A percentile compares a stretch with the other conserved stretches of the same genome.
phyloP scores from a whole-genome alignment of 2,797 vertebrate genomes.

The Hydrocynus forskahlii region DNA sequence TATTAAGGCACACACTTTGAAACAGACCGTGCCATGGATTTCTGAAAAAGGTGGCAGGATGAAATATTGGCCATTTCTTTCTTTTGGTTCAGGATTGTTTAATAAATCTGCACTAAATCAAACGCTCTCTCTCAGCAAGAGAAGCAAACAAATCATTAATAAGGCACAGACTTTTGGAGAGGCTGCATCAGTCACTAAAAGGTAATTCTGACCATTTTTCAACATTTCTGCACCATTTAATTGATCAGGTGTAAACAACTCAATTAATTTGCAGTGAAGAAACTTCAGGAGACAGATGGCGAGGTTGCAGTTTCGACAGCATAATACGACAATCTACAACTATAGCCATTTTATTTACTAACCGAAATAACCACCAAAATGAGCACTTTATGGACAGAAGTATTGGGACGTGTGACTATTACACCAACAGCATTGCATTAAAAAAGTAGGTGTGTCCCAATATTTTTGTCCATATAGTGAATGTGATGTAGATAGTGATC shows the following conservation, averaged over 20 bases:
- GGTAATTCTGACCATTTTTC: neutral
- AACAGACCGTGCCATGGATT: neutral
- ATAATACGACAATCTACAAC: neutral
- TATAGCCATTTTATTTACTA: too few species aligned
- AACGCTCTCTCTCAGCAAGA: neutral
- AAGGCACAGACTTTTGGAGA: conserved; percentile 17
- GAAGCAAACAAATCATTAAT: conserved; percentile 48
- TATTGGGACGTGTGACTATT: too few species aligned
- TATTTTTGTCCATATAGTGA: too few species aligned
- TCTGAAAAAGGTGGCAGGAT: conserved; percentile 25
- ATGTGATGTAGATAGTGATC: too few species aligned
- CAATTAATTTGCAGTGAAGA: neutral
- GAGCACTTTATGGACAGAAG: too few species aligned
- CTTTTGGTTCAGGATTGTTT: conserved; percentile 19
- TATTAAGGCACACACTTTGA: conserved; percentile 12
- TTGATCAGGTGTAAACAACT: neutral
- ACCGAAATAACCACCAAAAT: too few species aligned
- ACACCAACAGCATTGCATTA: too few species aligned
- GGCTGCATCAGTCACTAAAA: conserved; percentile 8
- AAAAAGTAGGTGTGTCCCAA: too few species aligned
- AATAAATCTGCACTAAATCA: conserved; percentile 47
- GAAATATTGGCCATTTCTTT: conserved; percentile 38
- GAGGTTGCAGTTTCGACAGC: neutral
- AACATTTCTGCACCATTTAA: neutral
- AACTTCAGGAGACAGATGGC: neutral